A percentile compares a stretch with the other conserved stretches of the same genome.
Conservation (phyloP, 2,888 invertebrate genomes). For the Eupithecia pulchellata region DNA sequence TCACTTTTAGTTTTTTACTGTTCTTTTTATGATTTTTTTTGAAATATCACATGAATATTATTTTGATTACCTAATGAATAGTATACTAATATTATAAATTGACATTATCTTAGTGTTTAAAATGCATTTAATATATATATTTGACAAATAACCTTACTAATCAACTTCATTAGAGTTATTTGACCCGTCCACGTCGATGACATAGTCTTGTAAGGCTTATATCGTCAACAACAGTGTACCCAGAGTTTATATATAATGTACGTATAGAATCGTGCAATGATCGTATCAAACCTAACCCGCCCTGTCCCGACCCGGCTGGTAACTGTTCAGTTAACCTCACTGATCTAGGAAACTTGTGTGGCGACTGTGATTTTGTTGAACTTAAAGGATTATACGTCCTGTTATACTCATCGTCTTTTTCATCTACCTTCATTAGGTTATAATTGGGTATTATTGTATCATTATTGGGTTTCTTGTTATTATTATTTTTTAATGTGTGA, state of each 20-base stretch:
- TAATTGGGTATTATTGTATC: neutral
- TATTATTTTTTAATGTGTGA: neutral
- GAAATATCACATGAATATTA: no score
- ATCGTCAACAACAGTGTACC: neutral
- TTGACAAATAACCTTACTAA: neutral
- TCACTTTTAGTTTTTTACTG: neutral
- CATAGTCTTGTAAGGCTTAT: neutral
- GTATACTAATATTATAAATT: no score
- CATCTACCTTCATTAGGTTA: neutral
- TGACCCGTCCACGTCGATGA: neutral
- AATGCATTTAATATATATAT: neutral
- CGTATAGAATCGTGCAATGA: conserved; percentile 61
- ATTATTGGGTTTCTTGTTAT: neutral
- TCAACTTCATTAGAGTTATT: neutral
- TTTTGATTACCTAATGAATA: no score
- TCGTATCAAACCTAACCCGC: conserved; percentile 66
- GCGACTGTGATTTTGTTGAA: conserved; percentile 7
- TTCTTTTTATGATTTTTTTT: no score
- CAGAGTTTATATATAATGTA: neutral
- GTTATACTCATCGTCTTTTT: neutral
- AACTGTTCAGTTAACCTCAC: conserved; percentile 30
- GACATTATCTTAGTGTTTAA: no score
- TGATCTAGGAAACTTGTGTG: conserved; percentile 19
- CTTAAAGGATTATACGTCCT: neutral
- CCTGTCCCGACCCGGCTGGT: conserved; percentile 64